Percentiles rank a stretch among this genome's conserved stretches.
These are phyloP conservation scores for Pseudobourletiella spinata DNA, from an alignment of 1,140 invertebrate species.

Conservation along the genomic window DNA sequence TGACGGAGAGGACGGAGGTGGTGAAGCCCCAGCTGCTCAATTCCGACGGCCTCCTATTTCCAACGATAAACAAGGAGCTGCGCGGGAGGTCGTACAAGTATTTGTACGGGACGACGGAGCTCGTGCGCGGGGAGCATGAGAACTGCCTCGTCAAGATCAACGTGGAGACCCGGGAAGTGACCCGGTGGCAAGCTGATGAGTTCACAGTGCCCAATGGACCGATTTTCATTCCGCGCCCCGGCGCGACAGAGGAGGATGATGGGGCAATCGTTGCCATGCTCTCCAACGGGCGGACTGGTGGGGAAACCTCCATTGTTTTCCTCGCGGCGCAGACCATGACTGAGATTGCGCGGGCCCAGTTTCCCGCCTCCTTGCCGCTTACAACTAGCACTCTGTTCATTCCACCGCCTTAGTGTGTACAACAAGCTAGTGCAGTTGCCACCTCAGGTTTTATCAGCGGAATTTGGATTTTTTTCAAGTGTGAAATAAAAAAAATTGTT, in stretches of 20 bases:
- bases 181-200: too few species aligned
- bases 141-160: neutral
- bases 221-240: conserved; percentile 9
- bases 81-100: conserved; percentile 8
- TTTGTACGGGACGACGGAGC: neutral
- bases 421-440: too few species aligned
- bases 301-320: neutral
- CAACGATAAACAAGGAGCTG: conserved; percentile 14
- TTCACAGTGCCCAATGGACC: too few species aligned
- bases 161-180: conserved; percentile 5
- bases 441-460: too few species aligned
- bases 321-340: neutral
- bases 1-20: too few species aligned
- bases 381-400: too few species aligned
- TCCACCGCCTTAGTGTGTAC: too few species aligned
- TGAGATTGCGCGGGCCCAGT: neutral
- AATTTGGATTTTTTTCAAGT: too few species aligned
- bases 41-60: too few species aligned
- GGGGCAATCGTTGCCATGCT: conserved; percentile 7
- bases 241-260: conserved; percentile 12
- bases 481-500: too few species aligned
- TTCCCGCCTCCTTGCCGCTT: too few species aligned
- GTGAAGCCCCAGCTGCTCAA: too few species aligned
- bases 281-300: neutral
- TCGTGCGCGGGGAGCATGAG: conserved; percentile 1